A percentile compares a stretch with the other conserved stretches of the same genome.
Evolutionary conservation across 1,140 invertebrate genomes (phyloP).

Genomic region (Anadara kagoshimensis): DNA sequence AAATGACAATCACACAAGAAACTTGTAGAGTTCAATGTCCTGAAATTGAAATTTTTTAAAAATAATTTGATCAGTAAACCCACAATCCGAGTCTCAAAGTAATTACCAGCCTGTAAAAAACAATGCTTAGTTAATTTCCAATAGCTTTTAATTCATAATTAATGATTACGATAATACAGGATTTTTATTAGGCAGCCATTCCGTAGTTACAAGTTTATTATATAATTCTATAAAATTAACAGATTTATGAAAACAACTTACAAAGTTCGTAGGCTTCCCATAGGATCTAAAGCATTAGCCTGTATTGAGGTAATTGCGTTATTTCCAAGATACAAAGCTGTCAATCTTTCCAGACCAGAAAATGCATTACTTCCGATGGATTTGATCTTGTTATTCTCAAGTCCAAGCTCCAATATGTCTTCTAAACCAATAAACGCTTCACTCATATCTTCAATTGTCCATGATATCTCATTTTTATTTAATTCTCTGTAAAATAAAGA

Average conservation of each 20-base stretch:
- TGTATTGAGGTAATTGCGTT: slow-evolving; percentile 60
- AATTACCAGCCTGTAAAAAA: no score
- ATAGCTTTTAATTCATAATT: no score
- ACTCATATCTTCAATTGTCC: slow-evolving; percentile 90
- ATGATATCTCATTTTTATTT: slow-evolving; percentile 89
- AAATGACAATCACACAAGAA: slow-evolving; percentile 91
- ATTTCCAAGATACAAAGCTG: slow-evolving; percentile 51
- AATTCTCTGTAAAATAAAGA: slow-evolving; percentile 78
- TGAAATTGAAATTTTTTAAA: slow-evolving; percentile 75
- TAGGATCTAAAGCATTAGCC: slow-evolving; percentile 56
- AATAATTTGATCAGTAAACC: no score
- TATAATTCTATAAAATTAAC: no score
- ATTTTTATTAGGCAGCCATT: neutral
- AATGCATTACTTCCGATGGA: slow-evolving; percentile 90
- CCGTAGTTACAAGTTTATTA: neutral
- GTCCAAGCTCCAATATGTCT: slow-evolving; percentile 81
- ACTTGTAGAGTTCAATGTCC: slow-evolving; percentile 80
- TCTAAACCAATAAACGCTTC: slow-evolving; percentile 86
- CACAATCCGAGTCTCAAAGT: no score
- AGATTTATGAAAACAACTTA: slow-evolving; percentile 63
- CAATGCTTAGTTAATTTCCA: no score
- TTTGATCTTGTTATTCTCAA: slow-evolving; percentile 89
- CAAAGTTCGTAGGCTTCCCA: slow-evolving; percentile 68
- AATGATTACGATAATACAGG: no score
- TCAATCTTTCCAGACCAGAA: slow-evolving; percentile 75